A percentile compares a stretch with the other conserved stretches of the same genome.
These are phyloP conservation scores for Eutolmus rufibarbis DNA, from an alignment of 2,888 invertebrate species.

Conservation along the genomic window DNA sequence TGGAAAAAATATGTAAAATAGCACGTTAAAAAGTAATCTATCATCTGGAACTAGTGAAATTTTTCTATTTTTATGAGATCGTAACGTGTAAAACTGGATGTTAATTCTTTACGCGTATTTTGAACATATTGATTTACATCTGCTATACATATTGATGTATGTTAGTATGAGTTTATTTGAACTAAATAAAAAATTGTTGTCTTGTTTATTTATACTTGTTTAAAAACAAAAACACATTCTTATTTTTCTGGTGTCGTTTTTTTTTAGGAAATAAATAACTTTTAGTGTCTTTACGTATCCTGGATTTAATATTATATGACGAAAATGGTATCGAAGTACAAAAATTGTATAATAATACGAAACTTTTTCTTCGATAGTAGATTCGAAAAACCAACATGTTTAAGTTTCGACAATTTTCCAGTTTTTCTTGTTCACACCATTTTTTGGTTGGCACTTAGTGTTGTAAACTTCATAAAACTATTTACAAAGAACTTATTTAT, in stretches of 20 bases:
- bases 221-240: not conserved
- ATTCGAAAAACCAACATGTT: not conserved
- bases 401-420: not conserved
- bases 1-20: not conserved
- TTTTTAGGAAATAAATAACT: too few relatives aligned
- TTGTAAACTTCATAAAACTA: not conserved
- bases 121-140: not conserved
- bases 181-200: not conserved
- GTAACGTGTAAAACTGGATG: not conserved
- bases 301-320: too few relatives aligned
- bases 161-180: not conserved
- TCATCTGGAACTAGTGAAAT: not conserved
- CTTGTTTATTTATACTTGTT: not conserved
- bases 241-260: not conserved
- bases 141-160: not conserved
- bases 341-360: too few relatives aligned
- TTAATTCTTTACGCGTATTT: not conserved
- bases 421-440: too few relatives aligned
- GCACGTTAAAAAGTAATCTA: not conserved
- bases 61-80: not conserved
- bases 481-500: too few relatives aligned
- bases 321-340: too few relatives aligned
- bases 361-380: not conserved
- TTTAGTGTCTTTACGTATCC: too few relatives aligned
- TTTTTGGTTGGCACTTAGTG: too few relatives aligned